Evolutionary conservation across 2,888 invertebrate genomes (phyloP), one percentile per base, ranked within the genome.

Genomic region (Silvanus unidentatus): DNA sequence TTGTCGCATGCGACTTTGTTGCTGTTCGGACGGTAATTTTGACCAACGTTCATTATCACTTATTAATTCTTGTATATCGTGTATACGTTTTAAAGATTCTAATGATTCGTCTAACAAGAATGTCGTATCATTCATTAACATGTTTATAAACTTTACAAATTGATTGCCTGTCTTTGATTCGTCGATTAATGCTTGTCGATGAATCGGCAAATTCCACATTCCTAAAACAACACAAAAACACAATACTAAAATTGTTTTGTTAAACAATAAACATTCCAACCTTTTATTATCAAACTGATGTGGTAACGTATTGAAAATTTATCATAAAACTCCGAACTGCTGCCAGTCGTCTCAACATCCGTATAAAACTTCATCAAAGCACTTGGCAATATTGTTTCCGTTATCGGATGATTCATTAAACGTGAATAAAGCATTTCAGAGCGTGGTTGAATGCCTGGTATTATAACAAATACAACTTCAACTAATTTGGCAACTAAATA

Each of bases 251-350:
- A 5, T 39, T 9, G 88, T 50, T 99, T 42, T 28, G 16, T 35
- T 1, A 15, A 38, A 22, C 22, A 22, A 22, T 2, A 22, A 4
- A 29, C 11, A 5, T 36, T 52, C 58, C 58, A 44, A 68, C 70
- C 85, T 73, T 96, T 96, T 59, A 99, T 81, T 63, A 98, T 93
- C 66, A 97, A 84, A 72, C 96, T 96, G 69, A 99, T 96, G 70
- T 97, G 96, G 76, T 96, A 96, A 45, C 99, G 82, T 61, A 99
- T 98, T 9, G 94, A 93, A 73, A 99, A 99, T 75, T 99, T 99
- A 74, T 98, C 98, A 66, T 97, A 99, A 75, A 99, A 99, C 75
- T 99, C 99, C 28, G 93, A 94, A 72, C 92, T 94, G 57, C 96
- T 91, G 8, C 98, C 98, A 8, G 97, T 98, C 9, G 92, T 91